Base-by-base conservation (phyloP, 2,888 invertebrate species). In the Fragum sueziense region DNA sequence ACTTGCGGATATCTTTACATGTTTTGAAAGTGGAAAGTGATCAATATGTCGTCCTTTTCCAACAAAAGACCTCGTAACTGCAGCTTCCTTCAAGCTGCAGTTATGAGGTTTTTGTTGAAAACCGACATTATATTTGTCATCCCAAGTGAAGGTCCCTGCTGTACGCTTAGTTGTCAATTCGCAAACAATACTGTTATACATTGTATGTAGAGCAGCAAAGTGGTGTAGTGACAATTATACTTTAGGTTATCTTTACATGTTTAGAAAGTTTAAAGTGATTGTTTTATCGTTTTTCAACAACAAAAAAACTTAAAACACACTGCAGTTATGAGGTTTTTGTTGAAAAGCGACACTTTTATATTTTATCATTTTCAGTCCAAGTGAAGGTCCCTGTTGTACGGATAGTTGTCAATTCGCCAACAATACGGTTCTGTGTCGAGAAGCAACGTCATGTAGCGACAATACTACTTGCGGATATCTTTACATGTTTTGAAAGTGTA, bases 241-340 rank as follows among this genome's bases (percentile, higher is more conserved):
- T 33, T 91, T 90, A 75, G 78, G 85, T 88, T 90, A 90, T 90
- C 90, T 90, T 91, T 90, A n/a, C n/a, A n/a, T n/a, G n/a, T n/a
- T n/a, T n/a, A n/a, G n/a, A n/a, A n/a, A n/a, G n/a, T n/a, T n/a
- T n/a, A n/a, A n/a, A n/a, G n/a, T n/a, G n/a, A n/a, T n/a, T n/a
- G n/a, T n/a, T n/a, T n/a, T n/a, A n/a, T n/a, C n/a, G n/a, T n/a
- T n/a, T n/a, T n/a, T n/a, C n/a, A n/a, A n/a, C n/a, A n/a, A n/a
- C n/a, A n/a, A n/a, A n/a, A n/a, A n/a, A n/a, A n/a, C n/a, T n/a
- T n/a, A n/a, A n/a, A n/a, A n/a, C n/a, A n/a, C n/a, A n/a, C n/a
- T n/a, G n/a, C n/a, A n/a, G n/a, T n/a, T n/a, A n/a, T n/a, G n/a
- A n/a, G n/a, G n/a, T n/a, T n/a, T n/a, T n/a, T n/a, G n/a, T n/a